Evolutionary conservation across 2,113 vertebrate genomes (phyloP).

Genomic region (Chaetodon trifascialis): DNA sequence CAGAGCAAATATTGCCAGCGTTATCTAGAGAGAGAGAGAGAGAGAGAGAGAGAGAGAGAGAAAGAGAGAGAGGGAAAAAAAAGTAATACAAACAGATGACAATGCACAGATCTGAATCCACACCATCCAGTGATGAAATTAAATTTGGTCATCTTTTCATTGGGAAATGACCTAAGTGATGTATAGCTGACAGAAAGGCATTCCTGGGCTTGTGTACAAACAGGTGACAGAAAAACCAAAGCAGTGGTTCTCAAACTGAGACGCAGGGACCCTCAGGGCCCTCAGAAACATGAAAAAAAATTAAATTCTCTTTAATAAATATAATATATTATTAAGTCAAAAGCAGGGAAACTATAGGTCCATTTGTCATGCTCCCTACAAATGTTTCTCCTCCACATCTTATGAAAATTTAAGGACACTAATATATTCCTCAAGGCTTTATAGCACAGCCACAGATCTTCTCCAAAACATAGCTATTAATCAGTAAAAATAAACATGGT

Average conservation of each 20-base stretch:
- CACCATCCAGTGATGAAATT: conserved; percentile 56
- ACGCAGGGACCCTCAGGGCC: not conserved
- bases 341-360: not conserved
- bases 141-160: conserved; percentile 47
- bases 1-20: conserved; percentile 51
- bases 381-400: not conserved
- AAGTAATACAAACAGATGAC: conserved; percentile 59
- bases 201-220: not conserved
- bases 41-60: not conserved
- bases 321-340: not conserved
- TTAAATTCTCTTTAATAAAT: too few relatives aligned
- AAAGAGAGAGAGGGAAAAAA: not conserved
- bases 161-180: conserved; percentile 38
- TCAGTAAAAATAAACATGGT: conserved; percentile 27
- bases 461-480: conserved; percentile 46
- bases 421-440: conserved; percentile 13
- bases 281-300: too few relatives aligned
- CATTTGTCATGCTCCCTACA: not conserved
- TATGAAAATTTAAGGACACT: not conserved
- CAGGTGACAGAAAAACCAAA: not conserved
- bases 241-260: conserved; percentile 22
- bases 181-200: not conserved
- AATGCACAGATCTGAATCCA: conserved; percentile 69
- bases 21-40: conserved; percentile 44
- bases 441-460: conserved; percentile 6